A percentile compares a stretch with the other conserved stretches of the same genome.
These are phyloP conservation scores for Antheraea pernyi DNA, from an alignment of 1,140 invertebrate species.

Conservation along the genomic window DNA sequence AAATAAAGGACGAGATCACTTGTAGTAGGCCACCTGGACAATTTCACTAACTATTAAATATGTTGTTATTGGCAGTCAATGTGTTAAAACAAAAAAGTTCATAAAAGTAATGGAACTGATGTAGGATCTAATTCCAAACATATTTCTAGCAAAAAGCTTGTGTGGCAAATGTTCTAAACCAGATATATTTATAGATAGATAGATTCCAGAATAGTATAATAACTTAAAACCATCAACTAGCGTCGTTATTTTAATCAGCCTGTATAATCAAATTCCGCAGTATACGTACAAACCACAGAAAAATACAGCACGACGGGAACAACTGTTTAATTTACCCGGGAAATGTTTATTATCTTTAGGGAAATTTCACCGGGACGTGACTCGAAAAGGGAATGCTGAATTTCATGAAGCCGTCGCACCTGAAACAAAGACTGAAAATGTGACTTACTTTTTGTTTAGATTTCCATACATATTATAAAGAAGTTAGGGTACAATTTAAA, in stretches of 20 bases:
- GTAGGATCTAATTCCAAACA: no score
- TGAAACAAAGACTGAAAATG: neutral
- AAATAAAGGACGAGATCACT: no score
- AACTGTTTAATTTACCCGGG: slow-evolving; percentile 45
- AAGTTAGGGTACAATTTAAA: neutral
- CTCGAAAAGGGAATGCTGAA: slow-evolving; percentile 28
- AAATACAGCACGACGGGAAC: slow-evolving; percentile 23
- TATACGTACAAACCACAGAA: slow-evolving; percentile 7
- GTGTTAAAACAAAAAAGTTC: no score
- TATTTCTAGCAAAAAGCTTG: no score
- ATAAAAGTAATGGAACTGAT: no score
- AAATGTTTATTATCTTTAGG: slow-evolving; percentile 54
- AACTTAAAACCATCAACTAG: no score
- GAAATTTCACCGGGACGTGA: slow-evolving; percentile 47
- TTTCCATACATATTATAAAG: neutral
- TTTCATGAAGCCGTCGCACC: neutral
- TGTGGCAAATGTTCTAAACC: no score
- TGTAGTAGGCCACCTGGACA: no score
- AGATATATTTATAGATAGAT: no score
- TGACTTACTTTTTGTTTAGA: slow-evolving; percentile 2
- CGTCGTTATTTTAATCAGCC: neutral
- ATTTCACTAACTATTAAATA: no score
- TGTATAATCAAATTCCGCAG: neutral
- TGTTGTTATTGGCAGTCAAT: no score
- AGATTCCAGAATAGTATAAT: no score